A percentile compares a stretch with the other conserved stretches of the same genome.
Evolutionary conservation across 2,888 invertebrate genomes (phyloP).

Genomic region (Lysandra coridon): DNA sequence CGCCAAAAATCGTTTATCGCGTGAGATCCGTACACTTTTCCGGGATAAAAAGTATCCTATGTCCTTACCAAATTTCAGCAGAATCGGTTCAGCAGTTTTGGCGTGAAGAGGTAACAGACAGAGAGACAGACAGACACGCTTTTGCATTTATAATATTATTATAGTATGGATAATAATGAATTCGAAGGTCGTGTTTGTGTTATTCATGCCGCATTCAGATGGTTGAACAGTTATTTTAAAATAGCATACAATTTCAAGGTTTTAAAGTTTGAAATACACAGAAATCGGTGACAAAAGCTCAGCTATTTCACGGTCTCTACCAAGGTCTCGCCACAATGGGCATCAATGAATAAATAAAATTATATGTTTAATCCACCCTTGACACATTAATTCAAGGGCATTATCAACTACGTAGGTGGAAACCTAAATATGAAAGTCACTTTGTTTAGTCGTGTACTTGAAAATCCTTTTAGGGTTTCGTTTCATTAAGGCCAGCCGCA

Average conservation of each 20-base stretch:
- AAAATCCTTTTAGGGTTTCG: not conserved
- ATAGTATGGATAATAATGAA: too few species aligned
- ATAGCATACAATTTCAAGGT: not conserved
- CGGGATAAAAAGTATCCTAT: too few species aligned
- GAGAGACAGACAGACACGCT: too few species aligned
- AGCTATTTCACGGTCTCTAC: not conserved
- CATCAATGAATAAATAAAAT: conserved; percentile 7
- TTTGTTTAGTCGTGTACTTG: not conserved
- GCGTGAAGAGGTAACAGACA: too few species aligned
- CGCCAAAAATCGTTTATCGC: too few species aligned
- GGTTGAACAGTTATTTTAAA: not conserved
- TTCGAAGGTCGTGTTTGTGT: not conserved
- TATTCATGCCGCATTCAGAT: not conserved
- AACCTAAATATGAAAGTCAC: not conserved
- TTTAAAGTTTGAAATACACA: not conserved
- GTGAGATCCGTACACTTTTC: too few species aligned
- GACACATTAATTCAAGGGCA: not conserved
- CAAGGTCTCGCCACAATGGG: not conserved
- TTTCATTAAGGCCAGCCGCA: too few species aligned
- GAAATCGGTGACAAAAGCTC: conserved; percentile 3
- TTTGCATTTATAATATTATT: too few species aligned
- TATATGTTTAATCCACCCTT: conserved; percentile 1
- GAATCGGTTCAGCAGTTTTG: too few species aligned
- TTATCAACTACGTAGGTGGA: not conserved
- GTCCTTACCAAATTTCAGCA: too few species aligned